A percentile compares a stretch with the other conserved stretches of the same genome.
These are phyloP conservation scores for Temnothorax unifasciatus DNA, from an alignment of 2,888 invertebrate species.

Conservation along the genomic window DNA sequence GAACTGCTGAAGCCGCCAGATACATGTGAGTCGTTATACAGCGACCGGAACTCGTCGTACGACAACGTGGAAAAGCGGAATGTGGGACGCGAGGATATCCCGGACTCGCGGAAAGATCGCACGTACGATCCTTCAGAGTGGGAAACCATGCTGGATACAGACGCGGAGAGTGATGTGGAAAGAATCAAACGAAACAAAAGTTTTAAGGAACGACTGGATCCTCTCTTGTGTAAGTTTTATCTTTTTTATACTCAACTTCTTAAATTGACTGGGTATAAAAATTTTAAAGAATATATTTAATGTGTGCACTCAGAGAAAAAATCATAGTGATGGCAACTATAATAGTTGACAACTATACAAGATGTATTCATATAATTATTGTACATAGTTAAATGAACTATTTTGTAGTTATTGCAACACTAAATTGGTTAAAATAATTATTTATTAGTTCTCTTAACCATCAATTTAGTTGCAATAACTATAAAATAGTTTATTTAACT, in stretches of 20 bases:
- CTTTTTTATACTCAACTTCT: background rate
- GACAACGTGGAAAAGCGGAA: conserved; percentile 91
- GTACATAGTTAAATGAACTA: too few species aligned
- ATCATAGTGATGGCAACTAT: too few species aligned
- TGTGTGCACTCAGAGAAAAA: too few species aligned
- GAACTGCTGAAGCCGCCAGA: conserved; percentile 89
- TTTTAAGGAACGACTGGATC: conserved; percentile 92
- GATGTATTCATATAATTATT: too few species aligned
- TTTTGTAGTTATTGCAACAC: too few species aligned
- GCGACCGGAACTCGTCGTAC: conserved; percentile 89
- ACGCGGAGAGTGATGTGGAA: conserved; percentile 86
- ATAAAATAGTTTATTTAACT: too few species aligned
- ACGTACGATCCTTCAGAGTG: conserved; percentile 83
- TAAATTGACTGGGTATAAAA: background rate
- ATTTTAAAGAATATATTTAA: too few species aligned
- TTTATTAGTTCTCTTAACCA: too few species aligned
- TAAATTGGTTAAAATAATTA: too few species aligned
- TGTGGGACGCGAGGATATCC: conserved; percentile 80
- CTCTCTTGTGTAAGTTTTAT: conserved; percentile 89
- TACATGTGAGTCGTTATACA: conserved; percentile 81
- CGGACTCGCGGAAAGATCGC: conserved; percentile 79
- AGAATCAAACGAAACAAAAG: conserved; percentile 88
- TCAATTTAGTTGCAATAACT: too few species aligned
- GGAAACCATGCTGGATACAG: conserved; percentile 86
- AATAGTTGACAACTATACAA: too few species aligned